phyloP scores from a whole-genome alignment of 1,140 invertebrate species.

The Samia ricini region DNA sequence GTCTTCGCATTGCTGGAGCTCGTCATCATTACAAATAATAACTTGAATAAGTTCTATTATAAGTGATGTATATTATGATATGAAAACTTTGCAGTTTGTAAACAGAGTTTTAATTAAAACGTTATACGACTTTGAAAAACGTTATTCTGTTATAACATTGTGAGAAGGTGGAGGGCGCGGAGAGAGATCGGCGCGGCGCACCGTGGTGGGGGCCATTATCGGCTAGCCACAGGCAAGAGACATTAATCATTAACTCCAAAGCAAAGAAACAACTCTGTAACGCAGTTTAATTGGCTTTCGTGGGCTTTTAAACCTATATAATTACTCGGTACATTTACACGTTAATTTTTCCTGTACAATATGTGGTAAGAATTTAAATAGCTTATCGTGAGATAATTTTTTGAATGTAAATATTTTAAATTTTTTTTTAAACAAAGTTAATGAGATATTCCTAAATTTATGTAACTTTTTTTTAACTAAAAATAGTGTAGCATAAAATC shows the following conservation, averaged over 20 bases:
- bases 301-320: neutral
- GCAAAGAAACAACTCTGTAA: constrained; percentile 13
- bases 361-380: neutral
- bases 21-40: neutral
- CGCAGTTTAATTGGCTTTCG: constrained; percentile 9
- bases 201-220: constrained; percentile 1
- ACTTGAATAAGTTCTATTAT: neutral
- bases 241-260: constrained; percentile 16
- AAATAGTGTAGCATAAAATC: too few relatives aligned
- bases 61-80: neutral
- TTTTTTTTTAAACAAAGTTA: too few relatives aligned
- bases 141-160: neutral
- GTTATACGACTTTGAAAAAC: neutral
- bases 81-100: neutral
- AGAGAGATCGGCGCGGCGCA: neutral
- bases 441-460: too few relatives aligned
- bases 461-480: too few relatives aligned
- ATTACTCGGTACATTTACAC: neutral
- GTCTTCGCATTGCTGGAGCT: too few relatives aligned
- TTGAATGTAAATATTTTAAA: too few relatives aligned
- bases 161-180: neutral
- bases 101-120: neutral
- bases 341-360: neutral
- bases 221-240: constrained; percentile 3
- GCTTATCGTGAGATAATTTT: too few relatives aligned